Evolutionary conservation across 2,888 invertebrate species (phyloP), one percentile per base, ranked within the genome.

Genomic region (Atrina japonica): DNA sequence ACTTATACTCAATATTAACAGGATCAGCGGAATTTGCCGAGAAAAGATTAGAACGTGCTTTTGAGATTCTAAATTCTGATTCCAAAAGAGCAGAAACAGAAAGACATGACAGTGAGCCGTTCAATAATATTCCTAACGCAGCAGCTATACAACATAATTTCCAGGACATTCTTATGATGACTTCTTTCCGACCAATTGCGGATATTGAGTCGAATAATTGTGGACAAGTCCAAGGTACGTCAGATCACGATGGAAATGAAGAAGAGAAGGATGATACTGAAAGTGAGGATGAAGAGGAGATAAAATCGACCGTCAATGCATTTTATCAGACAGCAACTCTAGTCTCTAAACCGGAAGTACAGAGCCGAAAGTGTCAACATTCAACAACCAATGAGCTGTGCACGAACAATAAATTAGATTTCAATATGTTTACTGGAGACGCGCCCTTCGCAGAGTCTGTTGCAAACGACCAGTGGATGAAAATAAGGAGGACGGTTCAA

Each of bases 91-190:
- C 27, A 29, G 9, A 21, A 2, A 16, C n/a, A 21, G 6, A 11
- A 14, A n/a, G 21, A 11, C 16, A 41, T 23, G 59, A 43, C n/a
- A 14, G n/a, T 16, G 64, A 61, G 11, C 18, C 25, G 21, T 30
- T 55, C 14, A 16, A 43, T 11, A 21, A 63, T 21, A 71, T 68
- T 18, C 73, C 77, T 21, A 76, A 84, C 53, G 83, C 84, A 11
- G 77, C 75, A 11, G 66, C 73, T 2, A 83, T 84, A 25, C 82
- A 84, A 53, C 60, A 75, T 58, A 78, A 76, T 41, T 83, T 84
- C 47, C 80, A 81, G 64, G 71, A 75, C 43, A 79, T 80, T 61
- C 72, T 83, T 14, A 69, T 72, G 25, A 70, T 83, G 76, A 82
- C 82, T 16, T 73, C 81, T 2, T 73, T 83, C 21, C 61, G 68